Conservation (phyloP, 1,140 invertebrate genomes). For the Trichonephila clavata region DNA sequence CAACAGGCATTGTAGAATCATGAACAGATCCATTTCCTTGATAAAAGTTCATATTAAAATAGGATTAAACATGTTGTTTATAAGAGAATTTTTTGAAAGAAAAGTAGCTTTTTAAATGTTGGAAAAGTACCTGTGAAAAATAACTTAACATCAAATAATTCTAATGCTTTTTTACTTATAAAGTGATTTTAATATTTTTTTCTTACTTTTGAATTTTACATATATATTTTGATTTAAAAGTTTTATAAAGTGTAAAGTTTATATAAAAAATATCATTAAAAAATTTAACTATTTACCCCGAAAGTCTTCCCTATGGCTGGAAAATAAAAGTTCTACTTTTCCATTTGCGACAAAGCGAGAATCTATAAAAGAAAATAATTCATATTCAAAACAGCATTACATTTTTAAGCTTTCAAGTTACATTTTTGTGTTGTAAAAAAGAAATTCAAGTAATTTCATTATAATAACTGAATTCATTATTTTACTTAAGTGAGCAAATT, state of each 20-base stretch:
- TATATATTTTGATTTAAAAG: too few species aligned
- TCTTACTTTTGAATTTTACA: too few species aligned
- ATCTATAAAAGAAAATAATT: constrained; percentile 79
- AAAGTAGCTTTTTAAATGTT: too few species aligned
- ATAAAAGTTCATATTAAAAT: background rate
- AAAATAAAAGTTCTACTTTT: constrained; percentile 85
- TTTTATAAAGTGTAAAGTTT: too few species aligned
- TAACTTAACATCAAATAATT: background rate
- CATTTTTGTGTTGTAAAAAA: background rate
- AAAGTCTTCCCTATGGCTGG: constrained; percentile 68
- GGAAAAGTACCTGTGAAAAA: too few species aligned
- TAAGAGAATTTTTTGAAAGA: too few species aligned
- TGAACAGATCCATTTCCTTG: constrained; percentile 76
- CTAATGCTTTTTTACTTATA: background rate
- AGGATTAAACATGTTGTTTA: background rate
- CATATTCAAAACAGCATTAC: background rate
- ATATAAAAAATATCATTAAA: background rate
- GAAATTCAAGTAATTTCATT: background rate
- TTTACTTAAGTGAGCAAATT: too few species aligned
- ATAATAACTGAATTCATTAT: too few species aligned
- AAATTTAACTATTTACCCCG: constrained; percentile 52
- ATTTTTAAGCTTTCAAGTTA: background rate
- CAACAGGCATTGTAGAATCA: constrained; percentile 79
- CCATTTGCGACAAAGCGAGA: constrained; percentile 85
- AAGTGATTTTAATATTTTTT: too few species aligned